Evolutionary conservation across 2,797 vertebrate species (phyloP).

Genomic region (Sarcoramphus papa): DNA sequence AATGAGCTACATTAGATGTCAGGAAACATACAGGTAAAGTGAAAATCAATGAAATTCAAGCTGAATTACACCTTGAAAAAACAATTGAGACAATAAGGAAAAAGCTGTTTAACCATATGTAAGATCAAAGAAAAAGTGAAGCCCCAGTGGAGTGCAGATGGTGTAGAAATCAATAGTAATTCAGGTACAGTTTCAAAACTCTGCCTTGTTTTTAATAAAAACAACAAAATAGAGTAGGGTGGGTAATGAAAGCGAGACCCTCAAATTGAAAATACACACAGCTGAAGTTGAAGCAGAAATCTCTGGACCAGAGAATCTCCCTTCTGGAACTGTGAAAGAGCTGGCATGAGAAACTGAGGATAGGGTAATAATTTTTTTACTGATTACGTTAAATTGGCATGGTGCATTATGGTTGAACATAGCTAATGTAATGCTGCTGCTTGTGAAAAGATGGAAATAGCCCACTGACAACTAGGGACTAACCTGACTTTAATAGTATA

Average conservation of each 20-base stretch:
- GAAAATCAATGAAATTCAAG: background rate
- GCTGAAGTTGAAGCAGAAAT: background rate
- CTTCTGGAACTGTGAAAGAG: background rate
- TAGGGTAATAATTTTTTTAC: background rate
- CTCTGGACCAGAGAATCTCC: background rate
- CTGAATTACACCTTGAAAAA: background rate
- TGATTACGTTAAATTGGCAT: background rate
- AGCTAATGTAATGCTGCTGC: background rate
- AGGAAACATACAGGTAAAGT: background rate
- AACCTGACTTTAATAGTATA: background rate
- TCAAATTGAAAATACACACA: background rate
- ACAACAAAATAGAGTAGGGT: background rate
- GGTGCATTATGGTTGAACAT: rapidly evolving
- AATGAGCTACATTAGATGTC: background rate
- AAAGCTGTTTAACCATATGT: background rate
- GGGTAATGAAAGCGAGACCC: background rate
- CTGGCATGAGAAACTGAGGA: background rate
- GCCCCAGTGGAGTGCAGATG: background rate
- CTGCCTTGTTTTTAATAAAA: background rate
- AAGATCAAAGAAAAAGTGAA: background rate
- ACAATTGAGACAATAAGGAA: background rate
- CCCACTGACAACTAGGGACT: background rate
- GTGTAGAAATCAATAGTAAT: background rate
- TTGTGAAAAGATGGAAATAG: background rate
- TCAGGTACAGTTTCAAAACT: background rate